phyloP scores from a whole-genome alignment of 1,140 invertebrate species.

The Drosophila ogumai region DNA sequence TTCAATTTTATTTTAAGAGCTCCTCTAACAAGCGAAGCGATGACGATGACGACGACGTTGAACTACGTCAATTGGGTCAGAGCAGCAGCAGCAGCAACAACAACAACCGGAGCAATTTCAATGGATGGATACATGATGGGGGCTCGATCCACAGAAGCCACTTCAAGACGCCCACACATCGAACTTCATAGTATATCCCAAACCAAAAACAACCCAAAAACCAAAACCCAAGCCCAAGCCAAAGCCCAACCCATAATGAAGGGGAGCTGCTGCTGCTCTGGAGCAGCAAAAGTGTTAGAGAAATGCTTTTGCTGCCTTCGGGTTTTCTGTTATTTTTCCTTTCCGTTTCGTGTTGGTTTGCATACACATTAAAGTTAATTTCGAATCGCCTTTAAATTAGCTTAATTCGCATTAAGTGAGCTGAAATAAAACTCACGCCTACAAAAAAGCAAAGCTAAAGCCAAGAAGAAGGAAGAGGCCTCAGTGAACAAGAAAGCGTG shows the following conservation, averaged over 20 bases:
- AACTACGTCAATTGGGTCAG: conserved; percentile 78
- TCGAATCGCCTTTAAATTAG: conserved; percentile 84
- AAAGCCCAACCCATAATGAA: conserved; percentile 17
- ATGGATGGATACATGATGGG: conserved; percentile 67
- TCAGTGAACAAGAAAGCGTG: conserved; percentile 34
- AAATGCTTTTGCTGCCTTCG: conserved; percentile 20
- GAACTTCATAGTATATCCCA: conserved; percentile 31
- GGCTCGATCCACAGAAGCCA: conserved; percentile 64
- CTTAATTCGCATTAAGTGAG: conserved; percentile 82
- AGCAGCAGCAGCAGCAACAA: conserved; percentile 50
- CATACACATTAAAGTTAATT: conserved; percentile 81
- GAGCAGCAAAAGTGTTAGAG: conserved; percentile 50
- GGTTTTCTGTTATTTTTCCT: conserved; percentile 24
- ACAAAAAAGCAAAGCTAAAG: conserved; percentile 38
- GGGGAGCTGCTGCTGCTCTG: conserved; percentile 9
- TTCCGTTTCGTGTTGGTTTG: conserved; percentile 36
- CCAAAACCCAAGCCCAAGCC: conserved; percentile 8
- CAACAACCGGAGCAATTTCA: conserved; percentile 70
- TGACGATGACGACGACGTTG: conserved; percentile 67
- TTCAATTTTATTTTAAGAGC: conserved; percentile 51
- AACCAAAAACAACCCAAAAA: conserved; percentile 15
- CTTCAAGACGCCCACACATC: conserved; percentile 74
- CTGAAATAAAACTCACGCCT: conserved; percentile 81
- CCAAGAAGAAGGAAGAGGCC: conserved; percentile 4
- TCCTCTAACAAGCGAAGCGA: conserved; percentile 61